Evolutionary conservation across 2,113 vertebrate genomes (phyloP), one percentile per base, ranked within the genome.

Genomic region (Tachysurus vachellii): DNA sequence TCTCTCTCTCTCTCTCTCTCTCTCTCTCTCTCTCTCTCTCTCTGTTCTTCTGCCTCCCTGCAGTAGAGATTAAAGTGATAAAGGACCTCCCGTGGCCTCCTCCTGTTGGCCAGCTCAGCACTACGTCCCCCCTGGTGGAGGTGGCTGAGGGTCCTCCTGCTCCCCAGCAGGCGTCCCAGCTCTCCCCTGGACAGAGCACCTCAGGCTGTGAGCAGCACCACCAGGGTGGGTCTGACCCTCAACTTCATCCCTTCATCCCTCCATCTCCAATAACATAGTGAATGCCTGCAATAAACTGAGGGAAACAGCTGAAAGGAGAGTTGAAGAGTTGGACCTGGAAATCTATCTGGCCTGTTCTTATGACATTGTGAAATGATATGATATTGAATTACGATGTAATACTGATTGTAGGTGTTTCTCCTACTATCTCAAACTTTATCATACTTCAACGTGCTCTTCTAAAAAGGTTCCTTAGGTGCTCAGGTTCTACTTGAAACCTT

Each of bases 51-150:
- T 93, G 91, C 88, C 86, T 87, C 89, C 92, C 92, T 96, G 95
- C 96, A 99, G 97, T 99, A 95, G 98, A 99, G 96, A 99, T 99
- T 96, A 99, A 99, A 96, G 97, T 98, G 94, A 98, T 98, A 95
- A 97, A 98, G 97, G 97, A 99, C 94, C 96, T 99, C 92, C 98
- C 98, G 21, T 99, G 98, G 98, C 98, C 98, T 87, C 98, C 97
- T 2, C 98, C 98, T 0, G 98, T 99, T 85, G 98, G 98, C 93
- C 98, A 99, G 94, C 97, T 99, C 87, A 96, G 97, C 95, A 97
- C 95, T 86, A 94, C 94, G 88, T 93, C 96, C 88, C 95, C 95
- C 87, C 95, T 94, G 89, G 88, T 88, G 12, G 96, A 97, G 23
- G 94, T 94, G 90, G 96, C 91, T 83, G 95, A 95, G 90, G 94